Evolutionary conservation across 1,140 invertebrate genomes (phyloP), one percentile per base, ranked within the genome.

Genomic region (Aradophagus sp.): DNA sequence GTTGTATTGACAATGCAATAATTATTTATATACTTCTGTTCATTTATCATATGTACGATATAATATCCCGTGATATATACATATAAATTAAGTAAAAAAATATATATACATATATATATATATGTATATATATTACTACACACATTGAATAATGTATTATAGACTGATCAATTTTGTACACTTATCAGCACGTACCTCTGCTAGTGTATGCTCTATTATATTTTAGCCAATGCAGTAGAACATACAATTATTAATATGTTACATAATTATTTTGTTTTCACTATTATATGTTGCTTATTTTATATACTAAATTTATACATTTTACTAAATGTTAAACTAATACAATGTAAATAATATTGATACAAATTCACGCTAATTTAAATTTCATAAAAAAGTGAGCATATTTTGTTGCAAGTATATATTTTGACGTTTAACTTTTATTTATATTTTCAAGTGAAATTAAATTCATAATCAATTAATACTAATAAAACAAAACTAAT

Each of bases 191-290:
- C 19, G 39, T 63, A 63, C 59, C 23, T 63, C 48, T 63, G 48
- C 48, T 63, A 16, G 19, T 53, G 31, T 15, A 27, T 23, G 39
- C 48, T 63, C 41, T 27, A 34, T 50, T 35, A 36, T 29, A 34
- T 17, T 26, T 63, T 55, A 53, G 23, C 41, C 47, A 27, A 63
- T 53, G 59, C 59, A 63, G 59, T 63, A 66, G 62, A 66, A 66
- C 62, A 56, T 67, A 67, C 26, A 39, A 52, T 26, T 5, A 23
- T 5, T 52, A 17, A 52, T 50, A 44, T 56, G 50, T 65, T 65
- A 55, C n/a, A n/a, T 20, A 34, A 32, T 67, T 67, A 41, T 39
- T 55, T 66, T 58, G 62, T 68, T 53, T 61, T 55, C 23, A 47
- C 31, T 35, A 27, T 39, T 50, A 16, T 34, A 36, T 68, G 65